Conservation (phyloP, 2,888 invertebrate genomes). For the Sphaerophoria rueppellii region DNA sequence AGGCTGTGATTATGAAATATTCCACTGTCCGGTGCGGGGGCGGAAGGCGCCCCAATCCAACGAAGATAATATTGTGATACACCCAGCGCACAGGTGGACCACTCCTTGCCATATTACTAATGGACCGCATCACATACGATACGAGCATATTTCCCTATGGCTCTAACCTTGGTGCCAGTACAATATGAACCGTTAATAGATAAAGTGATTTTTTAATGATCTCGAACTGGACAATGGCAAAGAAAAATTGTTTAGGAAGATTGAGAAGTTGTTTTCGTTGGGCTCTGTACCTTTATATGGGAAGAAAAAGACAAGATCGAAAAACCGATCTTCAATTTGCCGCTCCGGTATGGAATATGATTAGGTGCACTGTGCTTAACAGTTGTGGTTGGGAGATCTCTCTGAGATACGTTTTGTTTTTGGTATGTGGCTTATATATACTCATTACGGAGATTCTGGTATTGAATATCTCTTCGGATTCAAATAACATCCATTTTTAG, state of each 20-base stretch:
- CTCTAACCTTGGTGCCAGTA: not conserved
- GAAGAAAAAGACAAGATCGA: too few relatives aligned
- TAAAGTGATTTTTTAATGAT: constrained; percentile 70
- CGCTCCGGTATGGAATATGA: constrained; percentile 61
- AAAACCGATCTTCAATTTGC: constrained; percentile 60
- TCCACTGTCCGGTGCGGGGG: too few relatives aligned
- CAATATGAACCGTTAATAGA: constrained; percentile 66
- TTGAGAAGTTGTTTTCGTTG: constrained; percentile 45
- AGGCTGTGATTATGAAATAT: constrained; percentile 65
- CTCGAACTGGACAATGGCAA: constrained; percentile 60
- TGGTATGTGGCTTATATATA: constrained; percentile 54
- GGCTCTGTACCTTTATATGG: constrained; percentile 10
- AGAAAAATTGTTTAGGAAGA: constrained; percentile 40
- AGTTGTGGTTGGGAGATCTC: constrained; percentile 52
- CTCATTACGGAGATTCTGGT: constrained; percentile 57
- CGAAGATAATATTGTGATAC: constrained; percentile 51
- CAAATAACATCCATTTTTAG: constrained; percentile 56
- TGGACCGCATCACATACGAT: not conserved
- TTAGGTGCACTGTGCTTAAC: constrained; percentile 43
- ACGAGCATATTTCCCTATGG: constrained; percentile 35
- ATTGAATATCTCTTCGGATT: constrained; percentile 32
- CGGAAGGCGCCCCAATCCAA: too few relatives aligned
- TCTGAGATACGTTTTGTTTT: constrained; percentile 33
- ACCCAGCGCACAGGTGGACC: constrained; percentile 58
- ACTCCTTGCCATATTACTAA: constrained; percentile 12